Conservation (phyloP, 2,113 vertebrate species). For the Phylloscopus whistleri region DNA sequence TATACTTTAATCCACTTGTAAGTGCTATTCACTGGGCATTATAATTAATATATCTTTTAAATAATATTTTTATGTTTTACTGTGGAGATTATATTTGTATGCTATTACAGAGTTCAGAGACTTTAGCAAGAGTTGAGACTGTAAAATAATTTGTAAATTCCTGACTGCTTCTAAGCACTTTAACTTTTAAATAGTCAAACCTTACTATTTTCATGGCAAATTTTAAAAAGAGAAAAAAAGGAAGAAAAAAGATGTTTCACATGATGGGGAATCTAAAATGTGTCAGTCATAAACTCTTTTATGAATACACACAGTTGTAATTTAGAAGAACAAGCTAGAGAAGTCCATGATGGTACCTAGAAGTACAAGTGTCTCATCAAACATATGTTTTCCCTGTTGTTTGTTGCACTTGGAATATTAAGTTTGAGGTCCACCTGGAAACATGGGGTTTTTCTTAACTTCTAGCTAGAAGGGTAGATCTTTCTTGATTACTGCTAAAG, state of each 20-base stretch:
- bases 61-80: neutral
- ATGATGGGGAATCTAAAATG: neutral
- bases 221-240: neutral
- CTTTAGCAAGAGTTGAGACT: neutral
- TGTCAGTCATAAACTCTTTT: neutral
- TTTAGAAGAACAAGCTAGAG: neutral
- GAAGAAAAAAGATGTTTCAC: neutral
- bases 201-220: neutral
- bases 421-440: neutral
- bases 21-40: neutral
- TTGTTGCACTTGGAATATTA: neutral
- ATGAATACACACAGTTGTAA: neutral
- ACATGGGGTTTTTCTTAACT: neutral
- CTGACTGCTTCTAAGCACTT: neutral
- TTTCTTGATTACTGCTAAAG: neutral
- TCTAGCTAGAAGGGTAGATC: neutral
- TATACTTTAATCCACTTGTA: conserved; percentile 8
- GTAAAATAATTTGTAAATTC: neutral
- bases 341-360: neutral
- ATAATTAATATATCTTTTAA: neutral
- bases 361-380: neutral
- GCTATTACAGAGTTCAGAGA: neutral
- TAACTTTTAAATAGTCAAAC: neutral
- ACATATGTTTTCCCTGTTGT: neutral
- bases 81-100: neutral